Evolutionary conservation across 2,888 invertebrate genomes (phyloP), one percentile per base, ranked within the genome.

Genomic region (Ceriagrion tenellum): DNA sequence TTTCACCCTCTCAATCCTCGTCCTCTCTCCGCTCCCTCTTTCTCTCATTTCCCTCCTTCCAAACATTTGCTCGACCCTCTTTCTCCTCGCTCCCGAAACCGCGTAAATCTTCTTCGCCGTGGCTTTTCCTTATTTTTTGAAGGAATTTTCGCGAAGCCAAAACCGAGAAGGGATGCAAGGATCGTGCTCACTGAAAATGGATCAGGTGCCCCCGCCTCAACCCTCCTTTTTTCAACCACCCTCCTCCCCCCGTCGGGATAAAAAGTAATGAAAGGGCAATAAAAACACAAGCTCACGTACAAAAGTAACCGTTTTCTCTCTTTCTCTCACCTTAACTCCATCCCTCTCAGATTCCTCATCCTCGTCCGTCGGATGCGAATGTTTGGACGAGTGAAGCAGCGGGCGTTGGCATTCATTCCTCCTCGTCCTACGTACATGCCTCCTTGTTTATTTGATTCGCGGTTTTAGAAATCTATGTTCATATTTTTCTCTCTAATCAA

Each of bases 251-350:
- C 81, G 30, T 35, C 81, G 35, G 81, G 35, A 81, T 35, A 81
- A 69, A 69, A 81, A 81, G 81, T 81, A 81, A 81, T 81, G 81
- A 35, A 81, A 81, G 81, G 35, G 81, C 30, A 81, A 81, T 81
- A 35, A 81, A 81, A 81, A 81, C 81, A 81, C 81, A 35, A 81
- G 4, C 81, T 69, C 69, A 81, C 81, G 81, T 35, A 69, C 69
- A 81, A 81, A 81, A 35, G 81, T 81, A 81, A 81, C 81, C 81
- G 81, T 81, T 35, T 81, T 18, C 81, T 81, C 30, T 81, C 81
- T 81, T 26, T 81, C 35, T 12, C 81, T 16, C 81, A 13, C 16
- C 74, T 30, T 0, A 13, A 35, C 18, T 13, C 0, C 81, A 13
- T 16, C 35, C 30, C 35, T 81, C 35, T 47, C 47, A 47, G 47